Evolutionary conservation across 2,113 vertebrate genomes (phyloP).

Genomic region (Chelonoidis abingdonii): DNA sequence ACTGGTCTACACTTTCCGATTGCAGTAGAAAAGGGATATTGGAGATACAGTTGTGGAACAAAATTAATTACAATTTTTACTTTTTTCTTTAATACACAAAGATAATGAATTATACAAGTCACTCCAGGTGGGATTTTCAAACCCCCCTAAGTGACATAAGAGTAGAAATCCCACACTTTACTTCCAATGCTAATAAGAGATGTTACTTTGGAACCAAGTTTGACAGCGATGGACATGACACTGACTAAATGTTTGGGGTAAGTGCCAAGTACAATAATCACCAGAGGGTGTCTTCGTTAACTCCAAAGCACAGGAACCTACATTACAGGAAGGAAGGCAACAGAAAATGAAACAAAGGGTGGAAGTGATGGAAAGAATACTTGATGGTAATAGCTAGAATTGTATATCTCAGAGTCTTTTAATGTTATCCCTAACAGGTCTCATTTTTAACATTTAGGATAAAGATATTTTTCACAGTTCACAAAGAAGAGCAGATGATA

Average conservation of each 20-base stretch:
- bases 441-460: not conserved
- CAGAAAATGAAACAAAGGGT: not conserved
- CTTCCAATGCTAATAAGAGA: not conserved
- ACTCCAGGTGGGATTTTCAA: not conserved
- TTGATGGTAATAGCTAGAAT: not conserved
- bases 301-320: not conserved
- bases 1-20: accelerated
- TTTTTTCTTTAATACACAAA: not conserved
- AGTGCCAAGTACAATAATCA: not conserved
- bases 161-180: not conserved
- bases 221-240: not conserved
- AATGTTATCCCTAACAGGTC: not conserved
- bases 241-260: not conserved
- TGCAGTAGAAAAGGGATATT: not conserved
- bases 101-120: not conserved
- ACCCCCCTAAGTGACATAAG: not conserved
- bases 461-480: not conserved
- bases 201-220: not conserved
- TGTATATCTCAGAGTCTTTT: not conserved
- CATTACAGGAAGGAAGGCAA: not conserved
- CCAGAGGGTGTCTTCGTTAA: not conserved
- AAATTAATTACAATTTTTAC: not conserved
- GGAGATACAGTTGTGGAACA: not conserved
- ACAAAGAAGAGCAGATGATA: not conserved
- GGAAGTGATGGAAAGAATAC: not conserved